Evolutionary conservation across 2,113 vertebrate species (phyloP), one percentile per base, ranked within the genome.

Genomic region (Grantiella picta): DNA sequence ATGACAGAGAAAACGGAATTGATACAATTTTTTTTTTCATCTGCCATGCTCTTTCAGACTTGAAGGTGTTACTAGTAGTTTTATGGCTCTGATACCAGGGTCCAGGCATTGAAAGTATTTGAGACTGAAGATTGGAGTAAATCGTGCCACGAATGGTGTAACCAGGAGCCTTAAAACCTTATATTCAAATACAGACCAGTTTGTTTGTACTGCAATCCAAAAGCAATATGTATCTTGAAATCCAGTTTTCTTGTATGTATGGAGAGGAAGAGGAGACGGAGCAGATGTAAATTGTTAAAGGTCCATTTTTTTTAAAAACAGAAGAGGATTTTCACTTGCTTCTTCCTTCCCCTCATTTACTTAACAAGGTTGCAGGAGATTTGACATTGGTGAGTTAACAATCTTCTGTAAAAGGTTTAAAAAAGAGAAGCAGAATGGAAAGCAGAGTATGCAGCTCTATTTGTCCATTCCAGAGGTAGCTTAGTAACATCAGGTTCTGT

Each of bases 401-500:
- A 15, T 79, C 33, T 66, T 84, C 28, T 66, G 25, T 75, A 19
- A 75, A 68, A 82, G 12, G 27, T n/a, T 86, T 80, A 12, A 82
- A 82, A 86, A 63, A 8, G 19, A 65, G 68, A 65, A 54, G 25
- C 23, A 60, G 7, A 1, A 23, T 50, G 18, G 25, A 40, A 84
- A 85, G 50, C 14, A 47, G 33, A 66, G 59, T 57, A 16, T 33
- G 29, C 31, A 12, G 13, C 13, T 79, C 3, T 63, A 14, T 83
- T 77, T 70, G 27, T 76, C 38, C 15, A 7, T 92, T 93, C 57
- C 35, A 79, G 57, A 53, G 38, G 57, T 12, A 78, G 56, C 35
- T 73, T 90, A 38, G 77, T 25, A 71, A 42, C 77, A 35, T 75
- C 71, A 66, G 36, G 61, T 79, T 89, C 89, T 80, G 66, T 61